Evolutionary conservation across 2,888 invertebrate species (phyloP), one percentile per base, ranked within the genome.

Genomic region (Schrankia costaestrigalis): DNA sequence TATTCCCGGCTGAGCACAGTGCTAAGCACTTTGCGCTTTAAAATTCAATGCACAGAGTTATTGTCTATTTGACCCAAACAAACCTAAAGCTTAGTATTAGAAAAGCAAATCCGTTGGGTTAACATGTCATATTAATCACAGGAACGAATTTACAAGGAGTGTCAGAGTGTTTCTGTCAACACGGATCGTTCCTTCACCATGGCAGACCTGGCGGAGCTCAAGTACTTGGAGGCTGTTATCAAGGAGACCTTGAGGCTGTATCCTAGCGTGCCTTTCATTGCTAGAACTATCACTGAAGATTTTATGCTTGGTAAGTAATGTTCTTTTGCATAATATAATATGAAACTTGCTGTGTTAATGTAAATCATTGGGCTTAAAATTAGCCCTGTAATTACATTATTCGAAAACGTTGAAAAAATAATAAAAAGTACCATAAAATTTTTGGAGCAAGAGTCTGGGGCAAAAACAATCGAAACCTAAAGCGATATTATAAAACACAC

Each of bases 241-340:
- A 93, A 93, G 67, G 93, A 93, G 63, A 86, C 90, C 0, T 63
- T 93, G 26, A 73, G 93, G 35, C 58, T 93, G 18, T 91, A 90
- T 50, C 93, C 93, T 0, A 91, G 91, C 53, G 92, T 93, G 6
- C 93, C 92, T 0, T 89, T 92, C 57, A 89, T 93, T 46, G 90
- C 90, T 0, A 86, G 93, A 46, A 63, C 60, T 17, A 65, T 92
- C 12, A 81, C 83, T 0, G 90, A 91, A 58, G 91, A 93, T 52
- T 84, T 93, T 14, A 71, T 75, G 47, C 68, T 92, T 45, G 90
- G 92, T 91, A 63, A 69, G 73, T 19, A 14, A 21, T 23, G 12
- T 28, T 11, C 25, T 13, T 1, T 2, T 13, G 1, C 2, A 1
- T 24, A 5, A 17, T 7, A 3, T 17, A 17, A 3, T 17, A 5